Base-by-base conservation (phyloP, 2,113 vertebrate genomes). In the Tachuris rubrigastra region DNA sequence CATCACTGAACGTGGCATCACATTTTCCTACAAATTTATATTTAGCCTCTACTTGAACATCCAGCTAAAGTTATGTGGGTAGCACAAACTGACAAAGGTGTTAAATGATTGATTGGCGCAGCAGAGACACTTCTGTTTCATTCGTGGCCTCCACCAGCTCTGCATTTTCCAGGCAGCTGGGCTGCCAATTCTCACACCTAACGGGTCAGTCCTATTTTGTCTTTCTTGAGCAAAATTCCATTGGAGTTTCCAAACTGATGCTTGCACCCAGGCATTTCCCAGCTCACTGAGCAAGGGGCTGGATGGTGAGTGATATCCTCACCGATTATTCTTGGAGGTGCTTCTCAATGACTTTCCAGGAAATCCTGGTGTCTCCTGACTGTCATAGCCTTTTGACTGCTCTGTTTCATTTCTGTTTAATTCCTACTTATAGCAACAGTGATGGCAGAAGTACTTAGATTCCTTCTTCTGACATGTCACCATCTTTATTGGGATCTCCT, bases 161-260 rank as follows among this genome's bases (percentile, higher is more conserved):
- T 85, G 24, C 59, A 87, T 96, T 97, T 97, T 96, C 96, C 96
- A 6, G 65, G n/a, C 21, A 5, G 66, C 59, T 49, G 56, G 46
- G 77, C 79, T 97, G 96, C 96, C 96, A 97, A 96, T 90, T 90
- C 83, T 96, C 95, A 93, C 96, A 97, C 95, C 91, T 97, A 77
- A 30, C 1, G 31, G 83, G 90, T 84, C 87, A 95, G 41, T 46
- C 81, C 53, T 94, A 14, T 88, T 96, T 86, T 56, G 72, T 89
- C 89, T 94, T 93, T 85, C 75, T 94, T 0, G 4, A 90, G 81
- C 46, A 77, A 87, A 95, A 97, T 97, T 96, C 95, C 84, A 13
- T 25, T 0, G 7, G 44, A 1, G 1, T 60, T 96, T 96, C 93
- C 90, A 97, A 94, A 23, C 58, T 96, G 86, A 94, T 97, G 65